phyloP scores from a whole-genome alignment of 2,888 invertebrate species.

The Morpho deidamia region DNA sequence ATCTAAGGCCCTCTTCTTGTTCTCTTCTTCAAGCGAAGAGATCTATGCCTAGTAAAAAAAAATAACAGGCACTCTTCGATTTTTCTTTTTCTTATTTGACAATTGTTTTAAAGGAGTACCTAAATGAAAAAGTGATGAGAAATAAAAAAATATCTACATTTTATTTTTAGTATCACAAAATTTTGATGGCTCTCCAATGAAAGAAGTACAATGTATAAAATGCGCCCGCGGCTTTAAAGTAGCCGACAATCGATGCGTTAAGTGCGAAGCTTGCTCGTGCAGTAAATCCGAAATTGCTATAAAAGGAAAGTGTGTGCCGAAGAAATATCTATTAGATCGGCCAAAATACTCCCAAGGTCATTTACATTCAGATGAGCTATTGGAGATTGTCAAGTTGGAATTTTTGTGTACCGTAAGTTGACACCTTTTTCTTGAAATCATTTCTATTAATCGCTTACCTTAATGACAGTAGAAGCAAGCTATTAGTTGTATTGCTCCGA shows the following conservation, averaged over 20 bases:
- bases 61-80: no score
- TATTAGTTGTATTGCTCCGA: no score
- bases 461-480: no score
- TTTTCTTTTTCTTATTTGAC: no score
- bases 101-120: no score
- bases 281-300: slow-evolving; percentile 44
- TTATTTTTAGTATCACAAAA: slow-evolving; percentile 55
- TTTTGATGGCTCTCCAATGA: slow-evolving; percentile 57
- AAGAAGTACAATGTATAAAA: slow-evolving; percentile 62
- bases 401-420: slow-evolving; percentile 59
- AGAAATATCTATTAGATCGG: slow-evolving; percentile 44
- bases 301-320: slow-evolving; percentile 49
- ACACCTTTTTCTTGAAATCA: neutral
- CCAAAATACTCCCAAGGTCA: slow-evolving; percentile 50
- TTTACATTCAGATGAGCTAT: slow-evolving; percentile 44
- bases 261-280: slow-evolving; percentile 53
- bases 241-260: slow-evolving; percentile 43
- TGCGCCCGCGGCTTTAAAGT: slow-evolving; percentile 55
- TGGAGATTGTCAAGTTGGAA: slow-evolving; percentile 57
- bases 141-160: no score
- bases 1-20: no score
- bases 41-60: no score
- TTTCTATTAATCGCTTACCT: no score
- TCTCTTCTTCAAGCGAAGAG: no score
- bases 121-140: no score